Base-by-base conservation (phyloP, 2,797 vertebrate genomes). In the Acipenser oxyrinchus region DNA sequence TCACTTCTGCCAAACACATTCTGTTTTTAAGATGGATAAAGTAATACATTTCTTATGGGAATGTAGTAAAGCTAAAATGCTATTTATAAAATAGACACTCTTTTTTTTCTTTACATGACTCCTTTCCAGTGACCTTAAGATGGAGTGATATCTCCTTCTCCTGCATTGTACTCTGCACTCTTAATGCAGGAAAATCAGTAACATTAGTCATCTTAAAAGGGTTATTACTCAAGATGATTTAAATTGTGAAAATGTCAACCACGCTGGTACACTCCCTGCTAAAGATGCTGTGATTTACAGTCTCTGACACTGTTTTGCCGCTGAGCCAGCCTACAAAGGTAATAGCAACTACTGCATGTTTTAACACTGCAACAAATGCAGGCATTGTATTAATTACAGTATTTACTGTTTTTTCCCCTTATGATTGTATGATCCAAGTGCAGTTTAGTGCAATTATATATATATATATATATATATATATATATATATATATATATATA, bases 191-290 rank as follows among this genome's bases (percentile, higher is more conserved):
- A 76, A 90, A 89, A 88, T 89, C 84, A 82, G 84, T 76, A 75
- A 58, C 89, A 89, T 90, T 91, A 88, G 86, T 91, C 88, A 88
- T 89, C 87, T 88, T 88, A 89, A 88, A 87, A 88, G 87, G 88
- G 85, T 88, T 84, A 89, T 91, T 90, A 91, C 84, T 91, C 89
- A 89, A 76, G 82, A 85, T 88, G 87, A 88, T 89, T 88, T 87
- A 89, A 89, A 88, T 87, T 82, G 88, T 88, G 86, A 72, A 88
- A 87, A 83, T 87, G 89, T 88, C 86, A 89, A 83, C 4, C 64
- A 79, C 67, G 77, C 81, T 80, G 64, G 79, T 69, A 9, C 3
- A 60, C 77, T 69, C 70, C 70, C 75, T 74, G 81, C 84, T 74
- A 71, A 61, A 70, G 86, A 78, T 71, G 81, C 84, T 1, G 10